Conservation (phyloP, 2,797 vertebrate genomes). For the Sylvia borin region DNA sequence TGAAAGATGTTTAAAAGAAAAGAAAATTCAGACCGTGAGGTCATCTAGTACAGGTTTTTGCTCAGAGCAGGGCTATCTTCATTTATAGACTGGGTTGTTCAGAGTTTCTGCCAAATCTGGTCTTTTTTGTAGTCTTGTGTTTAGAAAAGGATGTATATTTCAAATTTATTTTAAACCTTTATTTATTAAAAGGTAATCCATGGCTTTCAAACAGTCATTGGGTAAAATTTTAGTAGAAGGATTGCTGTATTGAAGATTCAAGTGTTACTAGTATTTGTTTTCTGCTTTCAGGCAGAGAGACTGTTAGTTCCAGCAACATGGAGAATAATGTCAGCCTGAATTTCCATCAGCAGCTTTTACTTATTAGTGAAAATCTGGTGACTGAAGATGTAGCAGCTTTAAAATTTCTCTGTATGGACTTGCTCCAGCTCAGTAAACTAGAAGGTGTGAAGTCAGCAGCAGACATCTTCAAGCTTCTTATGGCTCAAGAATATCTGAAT, state of each 20-base stretch:
- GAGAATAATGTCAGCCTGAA: neutral
- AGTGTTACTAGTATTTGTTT: neutral
- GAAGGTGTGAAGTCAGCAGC: conserved; percentile 40
- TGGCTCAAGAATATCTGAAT: conserved; percentile 29
- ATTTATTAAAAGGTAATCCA: neutral
- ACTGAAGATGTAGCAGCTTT: conserved; percentile 64
- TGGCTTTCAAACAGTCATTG: neutral
- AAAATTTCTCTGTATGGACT: conserved; percentile 77
- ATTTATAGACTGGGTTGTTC: neutral
- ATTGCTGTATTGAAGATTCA: neutral
- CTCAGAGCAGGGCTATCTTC: neutral
- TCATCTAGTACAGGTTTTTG: neutral
- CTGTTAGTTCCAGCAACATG: neutral
- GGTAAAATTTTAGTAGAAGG: neutral
- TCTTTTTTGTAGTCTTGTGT: neutral
- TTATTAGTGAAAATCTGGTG: conserved; percentile 51
- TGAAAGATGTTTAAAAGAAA: neutral
- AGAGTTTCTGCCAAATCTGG: neutral
- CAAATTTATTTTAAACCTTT: neutral
- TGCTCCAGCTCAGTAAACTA: conserved; percentile 48
- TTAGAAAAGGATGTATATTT: neutral
- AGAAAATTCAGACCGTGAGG: neutral
- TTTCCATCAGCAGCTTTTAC: conserved; percentile 47
- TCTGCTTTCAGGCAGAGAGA: neutral
- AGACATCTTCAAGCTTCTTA: conserved; percentile 68